Evolutionary conservation across 2,113 vertebrate genomes (phyloP), one percentile per base, ranked within the genome.

Genomic region (Pimephales promelas): DNA sequence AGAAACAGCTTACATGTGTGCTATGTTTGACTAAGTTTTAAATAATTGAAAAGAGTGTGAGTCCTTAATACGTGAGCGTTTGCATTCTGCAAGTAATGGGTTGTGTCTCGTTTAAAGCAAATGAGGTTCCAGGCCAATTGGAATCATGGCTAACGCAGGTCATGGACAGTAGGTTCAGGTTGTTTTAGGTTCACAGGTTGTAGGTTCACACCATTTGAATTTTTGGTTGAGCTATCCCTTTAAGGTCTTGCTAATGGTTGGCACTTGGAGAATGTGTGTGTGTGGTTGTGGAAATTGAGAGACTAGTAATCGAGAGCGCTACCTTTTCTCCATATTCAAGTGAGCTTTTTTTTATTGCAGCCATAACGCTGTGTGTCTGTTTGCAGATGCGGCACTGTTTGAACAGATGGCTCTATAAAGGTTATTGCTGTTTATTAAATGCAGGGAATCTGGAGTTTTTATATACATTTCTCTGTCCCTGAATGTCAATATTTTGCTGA

Each of bases 401-500:
- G 68, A 90, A 88, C 89, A 92, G 87, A 90, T 89, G 88, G 89
- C 81, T 86, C 83, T 88, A 84, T 88, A 88, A 87, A 90, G 52
- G 88, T 90, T 82, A 84, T 5, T 3, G 74, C 81, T 84, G 66
- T 89, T 73, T 81, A 36, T 81, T 81, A 70, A 81, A 81, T 68
- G 61, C 57, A 24, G 34, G 62, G 83, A 86, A 79, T 80, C 56
- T 57, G 71, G 74, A 43, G 61, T 20, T 68, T 56, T 68, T 84
- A 70, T 81, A 66, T 84, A 40, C 36, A 31, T 66, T 54, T 49
- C 14, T 62, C 62, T 9, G 47, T 78, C 34, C 52, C 73, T 8
- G 64, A 78, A 54, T 84, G 74, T 22, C 77, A 78, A 70, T 45
- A 70, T 78, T 70, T 84, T 57, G 73, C 61, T 84, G 83, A 78